Evolutionary conservation across 1,140 invertebrate genomes (phyloP), one percentile per base, ranked within the genome.

Genomic region (Halotydeus destructor): DNA sequence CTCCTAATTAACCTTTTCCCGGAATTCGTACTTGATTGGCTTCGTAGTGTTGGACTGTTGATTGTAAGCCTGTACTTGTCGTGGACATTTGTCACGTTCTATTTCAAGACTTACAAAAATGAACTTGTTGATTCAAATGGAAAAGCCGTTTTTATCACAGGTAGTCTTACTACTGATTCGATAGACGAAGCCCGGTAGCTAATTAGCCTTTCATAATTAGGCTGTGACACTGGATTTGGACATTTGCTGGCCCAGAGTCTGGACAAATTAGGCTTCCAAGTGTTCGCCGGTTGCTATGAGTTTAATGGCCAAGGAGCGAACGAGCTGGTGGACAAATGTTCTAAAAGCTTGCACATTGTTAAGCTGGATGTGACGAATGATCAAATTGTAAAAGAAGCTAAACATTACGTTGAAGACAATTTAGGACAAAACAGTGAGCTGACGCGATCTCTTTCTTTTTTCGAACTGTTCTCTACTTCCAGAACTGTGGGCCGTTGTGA

Each of bases 281-380:
- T 66, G 1, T 64, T 65, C 51, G 66, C 66, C 28, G 64, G 64
- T 0, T 68, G 65, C 46, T 51, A 64, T 8, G 49, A 51, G 6
- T 52, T 54, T 22, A 48, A 56, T 9, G 59, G 57, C 16, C 43
- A 53, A 16, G 60, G 59, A 3, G 56, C 52, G 23, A 31, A 41
- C 3, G 34, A 46, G n/a, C 49, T 62, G 5, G 11, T 6, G 3
- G 16, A 45, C 12, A 21, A 24, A 26, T 43, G 39, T 28, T 45
- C 36, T 3, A 31, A 39, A 11, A 31, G 38, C n/a, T 45, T 66
- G 25, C 41, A 41, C 5, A 50, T 58, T 2, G 19, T 67, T 5
- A 44, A 54, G 26, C 40, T 68, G 25, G 65, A 67, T 52, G 59
- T 67, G 1, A 62, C 54, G 16, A 53, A 58, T 21, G 41, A 32